Base-by-base conservation (phyloP, 2,797 vertebrate genomes). In the Dallia pectoralis region DNA sequence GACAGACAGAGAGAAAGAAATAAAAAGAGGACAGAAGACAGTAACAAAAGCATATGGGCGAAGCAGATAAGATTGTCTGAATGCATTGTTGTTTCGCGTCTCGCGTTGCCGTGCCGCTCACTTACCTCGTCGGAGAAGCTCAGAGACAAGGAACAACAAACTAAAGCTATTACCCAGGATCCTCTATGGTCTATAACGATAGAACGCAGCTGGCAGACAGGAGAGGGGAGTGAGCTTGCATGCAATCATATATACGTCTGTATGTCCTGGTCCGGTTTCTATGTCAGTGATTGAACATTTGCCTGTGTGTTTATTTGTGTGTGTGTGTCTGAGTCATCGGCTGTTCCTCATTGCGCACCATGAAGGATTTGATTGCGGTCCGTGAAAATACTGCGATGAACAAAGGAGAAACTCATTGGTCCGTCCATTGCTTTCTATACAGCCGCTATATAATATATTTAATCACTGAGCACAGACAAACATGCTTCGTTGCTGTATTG, bases 81-180 rank as follows among this genome's bases (percentile, higher is more conserved):
- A 36, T 79, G 71, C 79, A 47, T 67, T 76, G n/a, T 49, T 70
- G 49, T 70, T n/a, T 48, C 70, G 74, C 51, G 49, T 47, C 5
- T 79, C 32, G 44, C 68, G 71, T 81, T 25, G 82, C 79, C 71
- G 67, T 15, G 30, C n/a, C 22, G 74, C 76, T 81, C 75, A 79
- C 81, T 87, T 85, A 85, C 70, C 80, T 80, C 71, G 44, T 69
- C 79, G 77, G 82, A 77, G 85, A 86, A 72, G 75, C 75, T 86
- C 29, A 63, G 79, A 85, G 84, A 85, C 70, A 79, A 77, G 14
- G 27, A 29, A 22, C 51, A 22, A 19, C 69, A 74, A 36, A 77
- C 78, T 89, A 89, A 78, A 86, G 78, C 82, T 86, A 86, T 90
- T 89, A 88, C 87, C 70, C 79, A 84, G 78, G 75, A 79, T 86